phyloP scores from a whole-genome alignment of 2,113 vertebrate genomes.

The Agelaius phoeniceus region DNA sequence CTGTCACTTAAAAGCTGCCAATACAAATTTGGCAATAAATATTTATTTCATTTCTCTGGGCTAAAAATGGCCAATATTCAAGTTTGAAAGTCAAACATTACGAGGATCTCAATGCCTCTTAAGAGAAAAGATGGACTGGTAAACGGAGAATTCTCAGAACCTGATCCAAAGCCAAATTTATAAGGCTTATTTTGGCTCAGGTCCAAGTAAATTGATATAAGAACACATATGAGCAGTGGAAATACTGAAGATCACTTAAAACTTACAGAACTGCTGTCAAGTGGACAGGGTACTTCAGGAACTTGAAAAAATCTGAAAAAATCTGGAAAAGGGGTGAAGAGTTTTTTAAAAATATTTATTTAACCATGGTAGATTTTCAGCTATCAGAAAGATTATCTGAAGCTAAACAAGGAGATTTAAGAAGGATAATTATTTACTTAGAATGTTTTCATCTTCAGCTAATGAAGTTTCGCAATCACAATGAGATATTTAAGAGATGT shows the following conservation, averaged over 20 bases:
- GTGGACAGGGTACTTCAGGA: not conserved
- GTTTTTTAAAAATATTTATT: not conserved
- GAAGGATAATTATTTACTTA: not conserved
- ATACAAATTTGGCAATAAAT: constrained; percentile 62
- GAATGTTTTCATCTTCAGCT: not conserved
- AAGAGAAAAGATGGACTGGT: not conserved
- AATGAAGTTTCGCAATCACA: not conserved
- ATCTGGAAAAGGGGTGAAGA: not conserved
- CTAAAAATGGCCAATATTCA: constrained; percentile 51
- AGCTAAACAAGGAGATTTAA: not conserved
- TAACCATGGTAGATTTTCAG: not conserved
- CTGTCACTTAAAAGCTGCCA: constrained; percentile 36
- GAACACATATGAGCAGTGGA: not conserved
- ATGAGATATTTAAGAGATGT: not conserved
- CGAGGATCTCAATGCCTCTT: constrained; percentile 2
- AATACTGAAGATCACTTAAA: constrained; percentile 10
- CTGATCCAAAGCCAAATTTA: not conserved
- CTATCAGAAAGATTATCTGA: not conserved
- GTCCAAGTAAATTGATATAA: not conserved
- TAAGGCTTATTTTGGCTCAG: not conserved
- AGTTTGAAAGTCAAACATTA: constrained; percentile 64
- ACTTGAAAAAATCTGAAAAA: not conserved
- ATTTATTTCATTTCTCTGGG: constrained; percentile 24
- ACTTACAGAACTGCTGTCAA: not conserved
- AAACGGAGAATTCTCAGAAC: constrained; percentile 1